Conservation (phyloP, 2,113 vertebrate genomes). For the Peromyscus polionotus region DNA sequence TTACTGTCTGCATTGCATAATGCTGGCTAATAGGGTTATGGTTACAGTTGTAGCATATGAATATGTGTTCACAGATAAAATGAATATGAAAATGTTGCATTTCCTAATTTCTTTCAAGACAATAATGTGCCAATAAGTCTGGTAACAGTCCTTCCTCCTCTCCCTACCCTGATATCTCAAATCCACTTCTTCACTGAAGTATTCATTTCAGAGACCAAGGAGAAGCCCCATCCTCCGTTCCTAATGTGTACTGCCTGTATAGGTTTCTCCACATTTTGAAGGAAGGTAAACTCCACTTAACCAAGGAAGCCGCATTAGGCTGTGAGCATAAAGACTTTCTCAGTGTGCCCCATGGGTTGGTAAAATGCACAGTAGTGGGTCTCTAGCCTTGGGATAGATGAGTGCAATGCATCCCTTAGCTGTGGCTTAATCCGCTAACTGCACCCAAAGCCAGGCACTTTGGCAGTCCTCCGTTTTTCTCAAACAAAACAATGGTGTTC, state of each 20-base stretch:
- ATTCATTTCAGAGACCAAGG: not conserved
- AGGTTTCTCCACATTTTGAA: constrained; percentile 58
- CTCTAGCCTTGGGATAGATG: not conserved
- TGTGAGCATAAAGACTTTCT: not conserved
- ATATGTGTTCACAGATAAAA: not conserved
- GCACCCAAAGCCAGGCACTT: not conserved
- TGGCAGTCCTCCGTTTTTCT: constrained; percentile 30
- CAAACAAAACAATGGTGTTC: constrained; percentile 11
- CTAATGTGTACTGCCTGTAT: constrained; percentile 4
- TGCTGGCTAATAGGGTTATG: not conserved
- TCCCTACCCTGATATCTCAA: not conserved
- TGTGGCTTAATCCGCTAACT: constrained; percentile 27
- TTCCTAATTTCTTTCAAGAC: constrained; percentile 6
- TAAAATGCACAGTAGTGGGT: constrained; percentile 6
- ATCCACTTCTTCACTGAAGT: not conserved
- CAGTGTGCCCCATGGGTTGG: not conserved
- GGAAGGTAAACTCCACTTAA: constrained; percentile 28
- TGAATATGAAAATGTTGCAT: not conserved
- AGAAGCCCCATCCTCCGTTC: constrained; percentile 32
- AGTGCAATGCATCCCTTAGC: not conserved
- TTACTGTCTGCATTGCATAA: not conserved
- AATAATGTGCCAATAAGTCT: not conserved
- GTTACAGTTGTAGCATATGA: not conserved
- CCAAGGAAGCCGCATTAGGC: not conserved
- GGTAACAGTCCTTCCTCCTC: not conserved